Base-by-base conservation (phyloP, 2,797 vertebrate genomes). In the Falco columbarius region DNA sequence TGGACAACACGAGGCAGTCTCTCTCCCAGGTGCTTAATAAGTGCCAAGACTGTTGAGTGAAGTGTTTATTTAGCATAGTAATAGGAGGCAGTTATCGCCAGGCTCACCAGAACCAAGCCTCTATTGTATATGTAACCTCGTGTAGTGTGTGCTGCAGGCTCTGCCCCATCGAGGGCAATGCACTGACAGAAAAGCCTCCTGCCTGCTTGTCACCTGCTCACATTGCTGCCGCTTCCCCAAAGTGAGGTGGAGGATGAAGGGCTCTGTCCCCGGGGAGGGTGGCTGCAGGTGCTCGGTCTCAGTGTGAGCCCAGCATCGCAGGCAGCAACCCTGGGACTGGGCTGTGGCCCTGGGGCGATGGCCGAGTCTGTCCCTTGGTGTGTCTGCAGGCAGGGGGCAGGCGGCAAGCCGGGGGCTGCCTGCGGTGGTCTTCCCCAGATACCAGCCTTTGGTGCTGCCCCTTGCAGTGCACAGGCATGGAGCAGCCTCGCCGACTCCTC, bases 11-110 rank as follows among this genome's bases (percentile, higher is more conserved):
- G 3, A 95, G 86, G 92, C 94, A 85, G 76, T 85, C 79, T 96
- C 72, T 94, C 93, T 94, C 93, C 84, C 93, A 96, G 97, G 97
- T 97, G 97, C 95, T 97, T 96, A 94, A 77, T 94, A 97, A 93
- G 93, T 89, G 91, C 94, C 96, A 93, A 92, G 86, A 59, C 86
- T 86, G 90, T 95, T 96, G 93, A 96, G 94, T 95, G 87, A 96
- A 97, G 95, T 92, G 94, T 96, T 95, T 93, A 97, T 97, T 97
- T 97, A 94, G 82, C 79, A 44, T 73, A 62, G 66, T 67, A 88
- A 94, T 86, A 65, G 92, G 46, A 80, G 66, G 73, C 6, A 6
- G 47, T 58, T 89, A 85, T 26, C 71, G 86, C 95, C 87, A 87
- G 62, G 73, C 86, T 91, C 63, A 14, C 82, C 92, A 75, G 71